Percentiles rank a stretch among this genome's conserved stretches.
Conservation (phyloP, 2,113 vertebrate genomes). For the Callospermophilus lateralis region DNA sequence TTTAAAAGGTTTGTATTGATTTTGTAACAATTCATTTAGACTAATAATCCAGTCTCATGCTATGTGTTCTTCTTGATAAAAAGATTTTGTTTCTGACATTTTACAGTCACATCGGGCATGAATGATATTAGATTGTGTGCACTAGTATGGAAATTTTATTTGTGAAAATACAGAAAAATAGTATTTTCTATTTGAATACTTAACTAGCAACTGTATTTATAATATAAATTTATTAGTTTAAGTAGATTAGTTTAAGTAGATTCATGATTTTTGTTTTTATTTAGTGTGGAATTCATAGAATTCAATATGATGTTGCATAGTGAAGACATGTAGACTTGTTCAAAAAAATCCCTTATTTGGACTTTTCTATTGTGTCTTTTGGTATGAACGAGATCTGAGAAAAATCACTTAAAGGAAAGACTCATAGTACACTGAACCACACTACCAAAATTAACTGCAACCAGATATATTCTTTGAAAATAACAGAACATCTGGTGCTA, state of each 20-base stretch:
- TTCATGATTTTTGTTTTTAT: neutral
- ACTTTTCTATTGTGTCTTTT: too few relatives aligned
- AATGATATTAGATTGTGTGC: neutral
- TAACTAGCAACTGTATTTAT: neutral
- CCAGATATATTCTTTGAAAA: neutral
- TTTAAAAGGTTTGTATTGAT: neutral
- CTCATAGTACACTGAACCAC: neutral
- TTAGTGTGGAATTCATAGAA: neutral
- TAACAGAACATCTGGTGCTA: neutral
- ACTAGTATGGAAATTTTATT: neutral
- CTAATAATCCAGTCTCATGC: neutral
- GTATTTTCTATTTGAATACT: neutral
- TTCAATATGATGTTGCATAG: neutral
- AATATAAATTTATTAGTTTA: neutral
- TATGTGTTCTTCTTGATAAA: neutral
- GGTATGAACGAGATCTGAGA: neutral
- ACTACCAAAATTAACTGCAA: neutral
- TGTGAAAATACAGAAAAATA: neutral
- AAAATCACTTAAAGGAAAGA: neutral
- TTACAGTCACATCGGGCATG: neutral
- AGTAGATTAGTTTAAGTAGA: neutral
- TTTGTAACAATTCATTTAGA: neutral
- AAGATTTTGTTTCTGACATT: neutral
- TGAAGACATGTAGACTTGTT: neutral
- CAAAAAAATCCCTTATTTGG: neutral